Conservation (phyloP, 2,888 invertebrate genomes). For the Corbicula japonica region DNA sequence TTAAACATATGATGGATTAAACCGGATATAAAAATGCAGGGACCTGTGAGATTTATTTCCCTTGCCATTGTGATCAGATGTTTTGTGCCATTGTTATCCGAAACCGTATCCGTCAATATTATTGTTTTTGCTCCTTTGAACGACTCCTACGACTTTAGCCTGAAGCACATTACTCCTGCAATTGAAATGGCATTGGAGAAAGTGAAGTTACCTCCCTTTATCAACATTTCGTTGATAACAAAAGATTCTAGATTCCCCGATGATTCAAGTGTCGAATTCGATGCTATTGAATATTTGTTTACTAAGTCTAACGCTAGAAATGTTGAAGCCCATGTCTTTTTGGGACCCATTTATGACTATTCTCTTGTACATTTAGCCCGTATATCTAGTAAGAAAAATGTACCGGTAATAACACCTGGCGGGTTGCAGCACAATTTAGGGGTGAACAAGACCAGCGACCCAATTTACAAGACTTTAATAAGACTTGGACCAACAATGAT, state of each 20-base stretch:
- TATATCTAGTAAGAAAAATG: constrained; percentile 35
- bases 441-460: constrained; percentile 28
- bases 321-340: constrained; percentile 24
- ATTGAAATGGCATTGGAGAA: constrained; percentile 33
- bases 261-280: constrained; percentile 37
- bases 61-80: too few relatives aligned
- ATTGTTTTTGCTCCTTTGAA: constrained; percentile 47
- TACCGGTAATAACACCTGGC: constrained; percentile 58
- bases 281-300: constrained; percentile 32
- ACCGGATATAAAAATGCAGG: too few relatives aligned
- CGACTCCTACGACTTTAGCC: constrained; percentile 18
- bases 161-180: constrained; percentile 32
- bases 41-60: too few relatives aligned
- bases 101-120: constrained; percentile 14
- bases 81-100: too few relatives aligned
- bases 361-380: constrained; percentile 46
- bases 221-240: constrained; percentile 11
- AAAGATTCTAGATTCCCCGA: constrained; percentile 46
- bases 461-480: constrained; percentile 43
- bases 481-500: constrained; percentile 43
- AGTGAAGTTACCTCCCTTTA: constrained; percentile 13
- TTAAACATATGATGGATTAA: too few relatives aligned
- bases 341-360: constrained; percentile 50
- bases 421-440: constrained; percentile 54
- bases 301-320: too few relatives aligned